A percentile compares a stretch with the other conserved stretches of the same genome.
Conservation (phyloP, 2,797 vertebrate species). For the Hypotaenidia philippensis region DNA sequence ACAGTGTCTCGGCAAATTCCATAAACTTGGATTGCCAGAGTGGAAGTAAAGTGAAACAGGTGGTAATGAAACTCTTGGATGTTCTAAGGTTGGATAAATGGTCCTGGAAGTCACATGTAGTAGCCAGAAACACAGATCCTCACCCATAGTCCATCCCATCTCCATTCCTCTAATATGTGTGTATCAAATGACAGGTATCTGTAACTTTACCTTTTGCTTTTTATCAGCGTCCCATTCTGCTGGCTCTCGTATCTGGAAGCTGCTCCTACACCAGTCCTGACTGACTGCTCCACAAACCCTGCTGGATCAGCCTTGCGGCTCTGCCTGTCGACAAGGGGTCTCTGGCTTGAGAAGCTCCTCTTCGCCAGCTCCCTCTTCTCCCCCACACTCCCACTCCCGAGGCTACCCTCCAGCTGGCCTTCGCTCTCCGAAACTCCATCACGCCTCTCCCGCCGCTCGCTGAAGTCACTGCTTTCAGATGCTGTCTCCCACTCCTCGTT, state of each 20-base stretch:
- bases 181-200: background rate
- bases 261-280: constrained; percentile 81
- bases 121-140: background rate
- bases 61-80: background rate
- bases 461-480: constrained; percentile 96
- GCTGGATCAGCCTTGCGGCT: constrained; percentile 91
- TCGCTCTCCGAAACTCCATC: constrained; percentile 79
- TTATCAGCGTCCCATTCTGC: constrained; percentile 87
- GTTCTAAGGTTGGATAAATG: background rate
- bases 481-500: constrained; percentile 97
- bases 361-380: constrained; percentile 97
- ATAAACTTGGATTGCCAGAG: background rate
- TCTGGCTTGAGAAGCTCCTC: constrained; percentile 97
- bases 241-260: constrained; percentile 86
- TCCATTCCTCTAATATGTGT: background rate
- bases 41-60: background rate
- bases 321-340: constrained; percentile 92
- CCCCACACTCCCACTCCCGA: constrained; percentile 77
- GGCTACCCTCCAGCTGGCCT: constrained; percentile 81
- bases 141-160: background rate
- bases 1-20: background rate
- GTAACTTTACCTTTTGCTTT: constrained; percentile 87
- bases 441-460: constrained; percentile 89
- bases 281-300: constrained; percentile 85
- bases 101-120: background rate